A percentile compares a stretch with the other conserved stretches of the same genome.
phyloP scores from a whole-genome alignment of 2,888 invertebrate species.

The Catocala fraxini region DNA sequence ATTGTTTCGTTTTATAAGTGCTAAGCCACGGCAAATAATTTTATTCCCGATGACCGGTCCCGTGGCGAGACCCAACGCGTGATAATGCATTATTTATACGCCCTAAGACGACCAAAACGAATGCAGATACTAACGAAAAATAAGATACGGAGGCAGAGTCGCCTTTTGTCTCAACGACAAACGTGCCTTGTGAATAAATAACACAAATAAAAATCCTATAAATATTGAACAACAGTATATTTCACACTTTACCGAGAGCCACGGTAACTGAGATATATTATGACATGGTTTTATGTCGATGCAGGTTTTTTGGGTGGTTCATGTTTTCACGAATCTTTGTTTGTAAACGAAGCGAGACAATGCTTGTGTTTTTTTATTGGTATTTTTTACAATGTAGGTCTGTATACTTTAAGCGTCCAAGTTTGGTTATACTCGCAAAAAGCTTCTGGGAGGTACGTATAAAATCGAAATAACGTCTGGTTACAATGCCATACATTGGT shows the following conservation, averaged over 20 bases:
- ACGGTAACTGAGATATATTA: conserved; percentile 82
- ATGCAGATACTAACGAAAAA: conserved; percentile 84
- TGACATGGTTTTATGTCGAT: conserved; percentile 75
- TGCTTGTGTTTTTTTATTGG: conserved; percentile 63
- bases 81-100: conserved; percentile 87
- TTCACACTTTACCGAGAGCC: conserved; percentile 81
- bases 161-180: conserved; percentile 78
- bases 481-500: conserved; percentile 21
- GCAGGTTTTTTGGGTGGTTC: conserved; percentile 70
- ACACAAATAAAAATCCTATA: conserved; percentile 85
- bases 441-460: conserved; percentile 41
- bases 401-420: conserved; percentile 39
- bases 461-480: conserved; percentile 58
- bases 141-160: conserved; percentile 70
- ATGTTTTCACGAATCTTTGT: conserved; percentile 79
- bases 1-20: conserved; percentile 65
- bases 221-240: conserved; percentile 85
- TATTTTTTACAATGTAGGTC: conserved; percentile 48
- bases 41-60: conserved; percentile 69
- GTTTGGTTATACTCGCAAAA: conserved; percentile 52
- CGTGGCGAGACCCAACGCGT: conserved; percentile 73
- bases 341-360: conserved; percentile 80
- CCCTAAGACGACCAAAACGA: conserved; percentile 83
- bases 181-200: conserved; percentile 84
- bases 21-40: conserved; percentile 73